Conservation (phyloP, 2,888 invertebrate genomes). For the Lordiphosa andalusiaca region DNA sequence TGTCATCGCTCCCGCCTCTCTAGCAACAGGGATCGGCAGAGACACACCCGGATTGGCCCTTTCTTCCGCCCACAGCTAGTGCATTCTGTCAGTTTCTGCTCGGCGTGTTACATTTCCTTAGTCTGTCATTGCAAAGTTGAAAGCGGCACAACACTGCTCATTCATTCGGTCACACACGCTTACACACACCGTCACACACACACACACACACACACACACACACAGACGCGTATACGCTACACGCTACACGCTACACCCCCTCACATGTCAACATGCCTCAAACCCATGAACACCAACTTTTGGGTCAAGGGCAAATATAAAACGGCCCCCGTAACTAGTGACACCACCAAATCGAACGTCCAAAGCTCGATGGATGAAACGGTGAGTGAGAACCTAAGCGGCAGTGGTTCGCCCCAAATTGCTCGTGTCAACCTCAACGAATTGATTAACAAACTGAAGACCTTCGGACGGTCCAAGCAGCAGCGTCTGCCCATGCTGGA, state of each 20-base stretch:
- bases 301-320: not conserved
- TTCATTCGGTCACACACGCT: not conserved
- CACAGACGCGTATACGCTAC: not conserved
- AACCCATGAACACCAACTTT: not conserved
- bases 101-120: not conserved
- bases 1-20: too few species aligned
- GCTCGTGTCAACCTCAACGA: conserved; percentile 1
- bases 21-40: too few species aligned
- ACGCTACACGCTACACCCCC: not conserved
- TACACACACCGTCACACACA: not conserved
- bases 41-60: too few species aligned
- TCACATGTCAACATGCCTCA: not conserved
- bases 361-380: too few species aligned
- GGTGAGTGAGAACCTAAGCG: not conserved
- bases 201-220: not conserved
- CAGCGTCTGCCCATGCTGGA: conserved; percentile 6
- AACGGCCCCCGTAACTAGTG: too few species aligned
- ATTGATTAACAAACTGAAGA: conserved; percentile 5
- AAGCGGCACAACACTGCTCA: not conserved
- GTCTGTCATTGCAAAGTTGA: not conserved
- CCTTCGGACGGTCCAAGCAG: conserved; percentile 2
- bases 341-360: too few species aligned
- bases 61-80: too few species aligned
- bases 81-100: too few species aligned
- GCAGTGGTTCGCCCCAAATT: not conserved